Evolutionary conservation across 2,797 vertebrate species (phyloP), one percentile per base, ranked within the genome.

Genomic region (Zalophus californianus): DNA sequence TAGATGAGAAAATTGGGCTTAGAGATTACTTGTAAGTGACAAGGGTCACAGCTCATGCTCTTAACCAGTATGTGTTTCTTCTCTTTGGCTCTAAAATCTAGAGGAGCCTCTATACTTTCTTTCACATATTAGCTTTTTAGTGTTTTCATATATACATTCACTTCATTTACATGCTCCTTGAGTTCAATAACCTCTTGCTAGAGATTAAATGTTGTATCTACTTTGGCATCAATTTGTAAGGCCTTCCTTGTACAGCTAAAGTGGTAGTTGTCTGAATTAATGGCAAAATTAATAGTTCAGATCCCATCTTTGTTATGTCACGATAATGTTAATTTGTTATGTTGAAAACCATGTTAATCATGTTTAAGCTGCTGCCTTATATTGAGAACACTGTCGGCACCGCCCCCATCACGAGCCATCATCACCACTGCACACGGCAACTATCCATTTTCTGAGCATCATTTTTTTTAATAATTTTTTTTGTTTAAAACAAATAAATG

Each of bases 231-330:
- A 64, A 38, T 82, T 75, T 58, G 64, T 54, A 93, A 93, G 64
- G 25, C 18, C 25, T 87, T 93, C 44, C n/a, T 44, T 78, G 48
- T 20, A 75, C 13, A 62, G 56, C 50, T 68, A 41, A 91, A 52
- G 23, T 21, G 60, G 56, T 90, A 79, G 27, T 35, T 15, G 88
- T 23, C 38, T 78, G 44, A 93, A 89, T 87, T 90, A 97, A 54
- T 13, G 29, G 16, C 14, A 83, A 68, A 75, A 73, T 50, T 58
- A 50, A 64, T 60, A 70, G 50, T 84, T 94, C 66, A 66, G 52
- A 73, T 70, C 72, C 9, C 48, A 72, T 41, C 72, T 50, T 20
- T 62, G 50, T 84, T 50, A 90, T 32, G 72, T 82, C 44, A 95
- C 38, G 82, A 52, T 92, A 18, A 50, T 14, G 29, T 78, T 27